Evolutionary conservation across 2,797 vertebrate species (phyloP).

Genomic region (Agapornis canus): DNA sequence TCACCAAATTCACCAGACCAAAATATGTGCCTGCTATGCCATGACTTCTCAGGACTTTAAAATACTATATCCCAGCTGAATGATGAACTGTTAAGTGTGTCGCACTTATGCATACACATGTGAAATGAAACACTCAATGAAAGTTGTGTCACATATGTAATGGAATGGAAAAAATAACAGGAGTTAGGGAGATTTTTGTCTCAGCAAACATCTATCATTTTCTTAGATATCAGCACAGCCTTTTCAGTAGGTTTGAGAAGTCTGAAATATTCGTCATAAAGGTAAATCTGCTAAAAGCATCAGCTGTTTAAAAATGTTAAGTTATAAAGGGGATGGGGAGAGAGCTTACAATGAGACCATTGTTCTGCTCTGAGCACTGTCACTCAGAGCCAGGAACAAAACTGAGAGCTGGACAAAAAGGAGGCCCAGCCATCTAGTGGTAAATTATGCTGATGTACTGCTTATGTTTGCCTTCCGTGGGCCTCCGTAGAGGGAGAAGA

Average conservation of each 20-base stretch:
- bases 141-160: not conserved
- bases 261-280: not conserved
- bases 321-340: not conserved
- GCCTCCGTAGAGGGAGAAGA: not conserved
- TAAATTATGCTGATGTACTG: not conserved
- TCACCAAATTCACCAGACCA: not conserved
- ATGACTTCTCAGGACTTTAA: not conserved
- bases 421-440: slow-evolving; percentile 43
- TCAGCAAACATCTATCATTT: not conserved
- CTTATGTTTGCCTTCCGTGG: not conserved
- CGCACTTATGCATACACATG: not conserved
- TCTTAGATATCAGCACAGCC: not conserved
- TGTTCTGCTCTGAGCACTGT: not conserved
- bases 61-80: not conserved
- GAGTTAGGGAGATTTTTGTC: not conserved
- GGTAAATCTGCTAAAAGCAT: not conserved
- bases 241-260: not conserved
- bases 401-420: not conserved
- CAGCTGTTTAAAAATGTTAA: not conserved
- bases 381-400: not conserved
- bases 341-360: not conserved
- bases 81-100: not conserved
- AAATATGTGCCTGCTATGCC: not conserved
- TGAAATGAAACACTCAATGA: not conserved
- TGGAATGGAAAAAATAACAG: not conserved